These are phyloP conservation scores for Scomber colias DNA, from an alignment of 2,113 vertebrate genomes.

Conservation along the genomic window DNA sequence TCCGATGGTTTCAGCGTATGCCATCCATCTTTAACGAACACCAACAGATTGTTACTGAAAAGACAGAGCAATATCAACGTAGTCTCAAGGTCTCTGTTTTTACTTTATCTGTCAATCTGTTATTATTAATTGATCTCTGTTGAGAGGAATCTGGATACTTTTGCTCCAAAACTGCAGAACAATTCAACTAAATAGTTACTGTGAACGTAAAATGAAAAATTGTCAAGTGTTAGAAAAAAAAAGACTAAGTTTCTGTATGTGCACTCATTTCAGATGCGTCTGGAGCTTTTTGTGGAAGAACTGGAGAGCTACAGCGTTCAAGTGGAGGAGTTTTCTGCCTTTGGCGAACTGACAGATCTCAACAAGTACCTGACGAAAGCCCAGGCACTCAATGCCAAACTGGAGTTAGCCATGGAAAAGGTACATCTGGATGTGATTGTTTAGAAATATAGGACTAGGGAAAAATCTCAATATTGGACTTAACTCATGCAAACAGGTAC, in stretches of 20 bases:
- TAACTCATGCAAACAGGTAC: background rate
- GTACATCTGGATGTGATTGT: constrained; percentile 65
- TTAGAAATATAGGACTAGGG: background rate
- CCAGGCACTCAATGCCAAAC: constrained; percentile 84
- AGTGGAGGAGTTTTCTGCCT: constrained; percentile 85
- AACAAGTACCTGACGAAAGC: constrained; percentile 89
- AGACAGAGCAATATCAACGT: constrained; percentile 87
- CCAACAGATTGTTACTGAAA: constrained; percentile 84
- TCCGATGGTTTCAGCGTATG: constrained; percentile 89
- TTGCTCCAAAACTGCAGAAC: background rate
- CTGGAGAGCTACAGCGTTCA: constrained; percentile 87
- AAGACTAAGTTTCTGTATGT: constrained; percentile 10
- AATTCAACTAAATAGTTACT: background rate
- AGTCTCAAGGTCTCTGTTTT: constrained; percentile 85
- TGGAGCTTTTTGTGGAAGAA: constrained; percentile 88
- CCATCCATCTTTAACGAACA: constrained; percentile 89
- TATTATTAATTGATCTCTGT: background rate
- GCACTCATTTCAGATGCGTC: constrained; percentile 79
- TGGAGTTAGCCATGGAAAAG: constrained; percentile 88
- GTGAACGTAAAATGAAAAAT: background rate
- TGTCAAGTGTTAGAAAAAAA: background rate
- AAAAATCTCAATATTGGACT: background rate
- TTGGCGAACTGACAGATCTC: constrained; percentile 86
- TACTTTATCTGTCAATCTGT: background rate
- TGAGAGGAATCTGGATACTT: background rate